Evolutionary conservation across 2,113 vertebrate species (phyloP).

Genomic region (Pseudorasbora parva): DNA sequence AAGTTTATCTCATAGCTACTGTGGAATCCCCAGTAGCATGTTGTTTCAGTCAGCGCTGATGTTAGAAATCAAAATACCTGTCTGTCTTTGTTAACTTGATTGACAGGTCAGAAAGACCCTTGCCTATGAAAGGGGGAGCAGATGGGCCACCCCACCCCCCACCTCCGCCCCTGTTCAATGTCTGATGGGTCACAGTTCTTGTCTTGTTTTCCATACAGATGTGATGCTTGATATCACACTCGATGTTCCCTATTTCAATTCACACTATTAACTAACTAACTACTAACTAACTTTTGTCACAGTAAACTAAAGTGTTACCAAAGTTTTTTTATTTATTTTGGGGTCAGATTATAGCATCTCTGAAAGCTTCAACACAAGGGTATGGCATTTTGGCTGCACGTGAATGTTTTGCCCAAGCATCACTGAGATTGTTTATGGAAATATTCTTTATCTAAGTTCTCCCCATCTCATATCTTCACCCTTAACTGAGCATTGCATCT

Average conservation of each 20-base stretch:
- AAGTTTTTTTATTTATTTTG: not conserved
- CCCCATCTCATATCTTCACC: conserved; percentile 20
- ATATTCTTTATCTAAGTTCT: not conserved
- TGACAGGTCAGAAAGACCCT: conserved; percentile 18
- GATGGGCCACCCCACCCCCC: not conserved
- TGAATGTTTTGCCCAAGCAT: not conserved
- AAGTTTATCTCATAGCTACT: conserved; percentile 48
- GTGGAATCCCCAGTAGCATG: conserved; percentile 45
- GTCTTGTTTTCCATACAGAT: not conserved
- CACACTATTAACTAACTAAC: no score
- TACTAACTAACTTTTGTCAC: no score
- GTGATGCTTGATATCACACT: not conserved
- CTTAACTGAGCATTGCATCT: conserved; percentile 31
- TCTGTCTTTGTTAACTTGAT: conserved; percentile 38
- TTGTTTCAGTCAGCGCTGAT: conserved; percentile 42
- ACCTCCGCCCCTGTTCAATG: no score
- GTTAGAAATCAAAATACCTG: conserved; percentile 38
- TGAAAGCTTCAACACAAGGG: not conserved
- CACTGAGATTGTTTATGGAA: conserved; percentile 29
- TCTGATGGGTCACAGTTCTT: not conserved
- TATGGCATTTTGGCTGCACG: not conserved
- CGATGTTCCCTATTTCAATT: no score
- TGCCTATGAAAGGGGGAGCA: not conserved
- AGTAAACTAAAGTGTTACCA: no score
- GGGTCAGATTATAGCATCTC: not conserved